phyloP scores from a whole-genome alignment of 2,113 vertebrate genomes.

The Hydrochoerus hydrochaeris region DNA sequence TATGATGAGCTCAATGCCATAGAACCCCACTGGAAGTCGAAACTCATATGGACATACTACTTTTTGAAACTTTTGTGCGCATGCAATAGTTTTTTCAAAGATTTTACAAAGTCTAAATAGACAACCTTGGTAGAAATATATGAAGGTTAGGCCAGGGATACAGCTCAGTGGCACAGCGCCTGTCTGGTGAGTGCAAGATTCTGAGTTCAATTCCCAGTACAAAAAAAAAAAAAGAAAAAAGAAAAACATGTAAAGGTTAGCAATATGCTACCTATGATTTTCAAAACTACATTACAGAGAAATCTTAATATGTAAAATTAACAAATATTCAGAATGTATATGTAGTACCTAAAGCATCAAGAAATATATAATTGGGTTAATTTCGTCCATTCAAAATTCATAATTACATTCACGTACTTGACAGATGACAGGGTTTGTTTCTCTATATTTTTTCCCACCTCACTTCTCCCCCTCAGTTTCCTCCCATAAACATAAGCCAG shows the following conservation, averaged over 20 bases:
- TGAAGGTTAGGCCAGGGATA: background rate
- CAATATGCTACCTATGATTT: background rate
- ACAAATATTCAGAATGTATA: background rate
- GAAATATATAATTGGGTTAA: background rate
- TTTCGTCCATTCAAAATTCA: background rate
- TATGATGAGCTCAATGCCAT: background rate
- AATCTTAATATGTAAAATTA: constrained; percentile 26
- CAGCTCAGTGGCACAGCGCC: too few species aligned
- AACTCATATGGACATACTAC: background rate
- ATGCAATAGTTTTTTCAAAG: background rate
- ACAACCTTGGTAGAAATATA: constrained; percentile 31
- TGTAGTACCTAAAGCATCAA: background rate
- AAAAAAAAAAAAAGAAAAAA: too few species aligned
- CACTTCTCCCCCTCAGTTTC: background rate
- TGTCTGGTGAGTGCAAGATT: too few species aligned
- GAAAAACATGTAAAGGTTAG: background rate
- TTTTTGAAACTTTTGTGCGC: constrained; percentile 1
- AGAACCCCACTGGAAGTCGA: background rate
- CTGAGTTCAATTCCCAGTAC: too few species aligned
- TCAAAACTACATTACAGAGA: background rate
- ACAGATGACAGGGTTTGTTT: background rate
- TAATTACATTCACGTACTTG: background rate
- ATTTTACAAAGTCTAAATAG: background rate
- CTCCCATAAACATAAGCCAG: background rate
- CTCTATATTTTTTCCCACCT: background rate